phyloP scores from a whole-genome alignment of 2,113 vertebrate species.

The Dendropsophus ebraccatus region DNA sequence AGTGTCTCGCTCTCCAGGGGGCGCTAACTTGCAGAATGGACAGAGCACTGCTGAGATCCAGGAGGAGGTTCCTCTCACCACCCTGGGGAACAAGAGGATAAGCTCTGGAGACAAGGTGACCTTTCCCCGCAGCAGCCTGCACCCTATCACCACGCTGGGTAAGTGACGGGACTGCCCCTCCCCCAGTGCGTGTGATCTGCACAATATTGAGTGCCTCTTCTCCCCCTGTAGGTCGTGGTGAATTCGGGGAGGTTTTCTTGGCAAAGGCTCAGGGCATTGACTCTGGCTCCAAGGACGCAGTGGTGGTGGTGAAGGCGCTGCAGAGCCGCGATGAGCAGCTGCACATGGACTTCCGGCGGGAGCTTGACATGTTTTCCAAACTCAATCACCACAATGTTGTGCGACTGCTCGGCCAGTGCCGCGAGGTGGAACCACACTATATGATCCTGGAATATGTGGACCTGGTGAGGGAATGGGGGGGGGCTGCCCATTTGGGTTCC shows the following conservation, averaged over 20 bases:
- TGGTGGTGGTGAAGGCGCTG: slow-evolving; percentile 93
- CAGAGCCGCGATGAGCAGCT: slow-evolving; percentile 89
- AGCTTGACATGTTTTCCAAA: slow-evolving; percentile 95
- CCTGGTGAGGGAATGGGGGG: slow-evolving; percentile 76
- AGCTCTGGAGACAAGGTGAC: slow-evolving; percentile 88
- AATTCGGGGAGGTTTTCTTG: slow-evolving; percentile 95
- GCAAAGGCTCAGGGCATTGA: slow-evolving; percentile 88
- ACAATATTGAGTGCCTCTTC: slow-evolving; percentile 13
- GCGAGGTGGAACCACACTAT: slow-evolving; percentile 89
- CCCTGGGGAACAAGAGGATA: slow-evolving; percentile 86
- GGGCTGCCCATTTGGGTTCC: too few species aligned
- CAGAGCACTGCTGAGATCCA: slow-evolving; percentile 91
- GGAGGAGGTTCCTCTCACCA: slow-evolving; percentile 91
- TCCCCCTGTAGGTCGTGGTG: slow-evolving; percentile 82
- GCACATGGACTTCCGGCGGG: slow-evolving; percentile 89
- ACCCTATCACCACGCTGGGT: slow-evolving; percentile 95
- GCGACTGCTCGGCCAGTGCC: slow-evolving; percentile 88
- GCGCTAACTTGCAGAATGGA: slow-evolving; percentile 86
- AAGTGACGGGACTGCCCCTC: slow-evolving; percentile 38
- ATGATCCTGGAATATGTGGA: slow-evolving; percentile 96
- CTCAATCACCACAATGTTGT: slow-evolving; percentile 87
- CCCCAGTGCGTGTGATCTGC: background rate
- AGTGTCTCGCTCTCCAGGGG: slow-evolving; percentile 72
- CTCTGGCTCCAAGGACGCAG: slow-evolving; percentile 78
- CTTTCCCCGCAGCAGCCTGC: slow-evolving; percentile 84